Percentiles rank a stretch among this genome's conserved stretches.
These are phyloP conservation scores for Drosophila paramelanica DNA, from an alignment of 2,888 invertebrate genomes.

Conservation along the genomic window DNA sequence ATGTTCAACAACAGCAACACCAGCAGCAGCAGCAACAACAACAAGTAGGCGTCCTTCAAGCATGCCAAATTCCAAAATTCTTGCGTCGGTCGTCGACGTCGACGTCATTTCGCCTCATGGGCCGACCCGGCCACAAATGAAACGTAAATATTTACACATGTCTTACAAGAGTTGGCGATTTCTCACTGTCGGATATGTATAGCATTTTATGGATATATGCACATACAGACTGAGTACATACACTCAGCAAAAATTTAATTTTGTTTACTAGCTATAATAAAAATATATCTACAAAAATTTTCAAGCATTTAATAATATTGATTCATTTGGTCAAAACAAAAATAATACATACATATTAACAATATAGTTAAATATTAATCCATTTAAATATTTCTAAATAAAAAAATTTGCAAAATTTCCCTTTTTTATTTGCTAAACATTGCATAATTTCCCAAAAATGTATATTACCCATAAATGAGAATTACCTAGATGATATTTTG, in stretches of 20 bases:
- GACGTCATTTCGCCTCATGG: slow-evolving; percentile 63
- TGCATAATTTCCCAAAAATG: no score
- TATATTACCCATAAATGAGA: no score
- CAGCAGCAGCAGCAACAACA: slow-evolving; percentile 34
- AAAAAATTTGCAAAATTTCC: no score
- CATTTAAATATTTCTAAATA: no score
- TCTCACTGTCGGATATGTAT: slow-evolving; percentile 65
- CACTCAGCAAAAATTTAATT: background rate
- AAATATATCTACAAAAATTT: no score
- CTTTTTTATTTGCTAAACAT: no score
- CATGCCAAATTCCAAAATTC: slow-evolving; percentile 79
- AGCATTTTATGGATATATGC: slow-evolving; percentile 3
- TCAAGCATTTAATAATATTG: no score
- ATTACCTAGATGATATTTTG: no score
- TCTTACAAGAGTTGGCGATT: slow-evolving; percentile 73
- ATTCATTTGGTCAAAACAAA: no score
- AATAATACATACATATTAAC: no score
- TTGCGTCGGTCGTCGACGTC: slow-evolving; percentile 79
- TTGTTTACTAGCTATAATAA: no score
- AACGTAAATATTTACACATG: slow-evolving; percentile 78
- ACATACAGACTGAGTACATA: background rate
- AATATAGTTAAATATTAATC: no score
- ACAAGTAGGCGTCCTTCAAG: slow-evolving; percentile 72
- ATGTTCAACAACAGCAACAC: slow-evolving; percentile 21
- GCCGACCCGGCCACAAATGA: slow-evolving; percentile 29